Evolutionary conservation across 2,113 vertebrate species (phyloP).

Genomic region (Anhinga rufa): DNA sequence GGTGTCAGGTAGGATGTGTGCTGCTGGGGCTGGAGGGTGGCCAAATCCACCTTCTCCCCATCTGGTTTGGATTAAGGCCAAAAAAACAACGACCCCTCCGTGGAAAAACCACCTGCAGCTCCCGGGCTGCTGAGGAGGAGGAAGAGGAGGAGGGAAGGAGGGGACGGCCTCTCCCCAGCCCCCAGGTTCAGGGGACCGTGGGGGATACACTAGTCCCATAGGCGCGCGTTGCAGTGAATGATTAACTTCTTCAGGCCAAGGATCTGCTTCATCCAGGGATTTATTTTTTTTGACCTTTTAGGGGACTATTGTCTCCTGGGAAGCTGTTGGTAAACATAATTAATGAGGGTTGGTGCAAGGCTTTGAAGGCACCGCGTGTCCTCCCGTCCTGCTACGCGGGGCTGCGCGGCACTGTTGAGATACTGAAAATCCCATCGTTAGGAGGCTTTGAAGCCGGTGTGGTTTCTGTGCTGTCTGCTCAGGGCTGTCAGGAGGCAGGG

Average conservation of each 20-base stretch:
- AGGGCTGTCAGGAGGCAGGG: neutral
- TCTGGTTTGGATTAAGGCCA: constrained; percentile 40
- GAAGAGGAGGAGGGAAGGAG: neutral
- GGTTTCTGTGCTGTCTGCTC: neutral
- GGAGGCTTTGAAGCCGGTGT: neutral
- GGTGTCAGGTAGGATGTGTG: constrained; percentile 12
- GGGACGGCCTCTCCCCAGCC: neutral
- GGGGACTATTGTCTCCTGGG: neutral
- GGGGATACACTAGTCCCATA: neutral
- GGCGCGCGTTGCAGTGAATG: fast-evolving
- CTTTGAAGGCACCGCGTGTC: neutral
- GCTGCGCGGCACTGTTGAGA: fast-evolving
- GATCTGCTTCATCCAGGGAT: neutral
- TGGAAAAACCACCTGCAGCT: constrained; percentile 38
- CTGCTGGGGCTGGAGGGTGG: neutral
- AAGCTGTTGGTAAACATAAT: constrained; percentile 17
- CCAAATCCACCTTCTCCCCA: constrained; percentile 34
- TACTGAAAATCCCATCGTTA: neutral
- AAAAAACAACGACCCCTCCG: neutral
- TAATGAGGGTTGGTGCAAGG: neutral
- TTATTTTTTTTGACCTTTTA: constrained; percentile 21
- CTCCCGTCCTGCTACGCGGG: neutral
- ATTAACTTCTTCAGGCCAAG: neutral
- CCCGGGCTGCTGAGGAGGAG: neutral
- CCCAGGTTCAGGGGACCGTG: fast-evolving